Evolutionary conservation across 2,113 vertebrate genomes (phyloP), one percentile per base, ranked within the genome.

Genomic region (Excalfactoria chinensis): DNA sequence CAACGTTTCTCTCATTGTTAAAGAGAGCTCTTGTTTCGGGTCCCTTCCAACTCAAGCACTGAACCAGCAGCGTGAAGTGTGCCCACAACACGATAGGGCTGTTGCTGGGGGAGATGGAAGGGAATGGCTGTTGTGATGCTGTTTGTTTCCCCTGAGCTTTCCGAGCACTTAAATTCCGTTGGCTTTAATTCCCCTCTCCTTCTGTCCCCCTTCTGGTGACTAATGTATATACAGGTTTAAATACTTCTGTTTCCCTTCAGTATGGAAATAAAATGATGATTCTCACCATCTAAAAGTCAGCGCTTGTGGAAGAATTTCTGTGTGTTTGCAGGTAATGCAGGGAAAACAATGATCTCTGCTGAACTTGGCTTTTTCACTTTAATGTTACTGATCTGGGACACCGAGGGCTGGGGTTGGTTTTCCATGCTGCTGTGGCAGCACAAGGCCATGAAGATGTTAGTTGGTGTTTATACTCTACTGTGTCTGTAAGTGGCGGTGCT

Each of bases 201-300:
- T 59, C 72, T 80, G 55, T 82, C 62, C 73, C 69, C 11, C 91
- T 88, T 66, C 66, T 1, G 23, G 89, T 82, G 40, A 78, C 49
- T 90, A 37, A 2, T 7, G 2, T 40, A 7, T 5, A 3, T 51
- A 32, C 40, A 86, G 15, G 32, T 71, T 51, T 34, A 22, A 58
- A 18, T 32, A 2, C 1, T 18, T 35, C 35, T 18, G 35, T 20
- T 53, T 37, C 53, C 48, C 11, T 46, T 74, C n/a, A n/a, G 11
- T 69, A 23, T 69, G 32, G 51, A 66, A 73, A 25, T 37, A 72
- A 72, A 87, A 17, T 41, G 4, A 53, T 77, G 22, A 13, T 75
- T 90, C 43, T 84, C 22, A 44, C 2, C 43, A 59, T 62, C 43
- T 69, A 1, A 75, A 71, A 22, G 41, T 7, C 44, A 68, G 4